Evolutionary conservation across 2,797 vertebrate genomes (phyloP), one percentile per base, ranked within the genome.

Genomic region (Cygnus olor): DNA sequence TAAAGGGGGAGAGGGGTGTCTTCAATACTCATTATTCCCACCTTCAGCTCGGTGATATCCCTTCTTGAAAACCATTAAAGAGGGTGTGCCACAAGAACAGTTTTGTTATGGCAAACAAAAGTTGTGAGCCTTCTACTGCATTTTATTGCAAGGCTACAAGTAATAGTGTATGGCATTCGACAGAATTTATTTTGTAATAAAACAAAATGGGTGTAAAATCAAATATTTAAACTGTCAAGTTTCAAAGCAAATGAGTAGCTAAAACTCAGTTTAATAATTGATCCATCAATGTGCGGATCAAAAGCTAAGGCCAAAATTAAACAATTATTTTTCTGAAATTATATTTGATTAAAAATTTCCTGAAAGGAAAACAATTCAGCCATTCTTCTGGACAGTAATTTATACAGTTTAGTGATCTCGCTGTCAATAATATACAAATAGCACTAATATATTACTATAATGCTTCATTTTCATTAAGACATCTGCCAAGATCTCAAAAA

Each of bases 381-480:
- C 96, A 97, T 97, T 98, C 97, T 97, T 95, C 96, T 96, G 95
- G 97, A 92, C 86, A 96, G 97, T 97, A 97, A 98, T 98, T 98
- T 98, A 97, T 98, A 97, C 96, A 97, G 98, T 97, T 98, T 98
- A 98, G 97, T 96, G 98, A 98, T 98, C 97, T 97, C 70, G 97
- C 98, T 98, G 98, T 98, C 98, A 98, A 98, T 98, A 98, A 97
- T 90, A 96, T 94, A 98, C 97, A 98, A 98, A 98, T 98, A 98
- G 97, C 97, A 94, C 95, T 98, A 98, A 98, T 98, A 98, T 98
- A 98, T 98, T 98, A 98, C 97, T 97, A 96, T 97, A 98, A 98
- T 98, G 98, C 97, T 98, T 98, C 98, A 98, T 98, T 98, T 98
- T 98, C 98, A 98, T 98, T 98, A 98, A 98, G 98, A 98, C 97